A percentile compares a stretch with the other conserved stretches of the same genome.
phyloP scores from a whole-genome alignment of 2,888 invertebrate genomes.

The Leucophora obtusa region DNA sequence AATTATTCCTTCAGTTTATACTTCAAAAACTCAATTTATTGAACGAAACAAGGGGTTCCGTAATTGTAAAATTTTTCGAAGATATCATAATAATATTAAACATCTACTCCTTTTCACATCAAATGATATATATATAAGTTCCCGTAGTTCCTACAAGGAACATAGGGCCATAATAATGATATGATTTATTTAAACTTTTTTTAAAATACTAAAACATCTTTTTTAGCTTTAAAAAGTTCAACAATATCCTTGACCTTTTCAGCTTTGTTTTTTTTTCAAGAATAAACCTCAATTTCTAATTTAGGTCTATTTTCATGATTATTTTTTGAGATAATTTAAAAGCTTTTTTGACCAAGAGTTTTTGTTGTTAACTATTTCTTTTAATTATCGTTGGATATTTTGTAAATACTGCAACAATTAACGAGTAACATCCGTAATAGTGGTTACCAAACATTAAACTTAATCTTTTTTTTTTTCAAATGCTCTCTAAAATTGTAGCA shows the following conservation, averaged over 20 bases:
- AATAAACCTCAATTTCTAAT: slow-evolving; percentile 2
- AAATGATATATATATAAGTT: too few species aligned
- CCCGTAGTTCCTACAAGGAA: too few species aligned
- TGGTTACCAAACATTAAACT: slow-evolving; percentile 33
- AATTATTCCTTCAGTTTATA: too few species aligned
- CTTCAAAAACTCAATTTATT: too few species aligned
- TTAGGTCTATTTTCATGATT: slow-evolving; percentile 6
- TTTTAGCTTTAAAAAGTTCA: too few species aligned
- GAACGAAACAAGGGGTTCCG: too few species aligned
- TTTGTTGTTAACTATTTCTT: background rate
- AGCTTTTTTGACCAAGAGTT: background rate
- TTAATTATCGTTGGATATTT: slow-evolving; percentile 40
- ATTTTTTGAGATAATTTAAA: background rate
- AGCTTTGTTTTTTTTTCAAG: background rate
- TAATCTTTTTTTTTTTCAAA: background rate
- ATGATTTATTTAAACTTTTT: too few species aligned
- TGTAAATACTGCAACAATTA: slow-evolving; percentile 34
- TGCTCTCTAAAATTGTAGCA: background rate
- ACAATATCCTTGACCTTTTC: background rate
- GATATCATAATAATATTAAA: too few species aligned
- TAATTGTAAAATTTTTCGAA: too few species aligned
- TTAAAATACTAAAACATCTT: too few species aligned
- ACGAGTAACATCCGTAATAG: slow-evolving; percentile 30
- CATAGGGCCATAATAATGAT: too few species aligned
- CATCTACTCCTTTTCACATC: too few species aligned